A percentile compares a stretch with the other conserved stretches of the same genome.
Evolutionary conservation across 2,888 invertebrate genomes (phyloP).

Genomic region (Lucinisca nassula): DNA sequence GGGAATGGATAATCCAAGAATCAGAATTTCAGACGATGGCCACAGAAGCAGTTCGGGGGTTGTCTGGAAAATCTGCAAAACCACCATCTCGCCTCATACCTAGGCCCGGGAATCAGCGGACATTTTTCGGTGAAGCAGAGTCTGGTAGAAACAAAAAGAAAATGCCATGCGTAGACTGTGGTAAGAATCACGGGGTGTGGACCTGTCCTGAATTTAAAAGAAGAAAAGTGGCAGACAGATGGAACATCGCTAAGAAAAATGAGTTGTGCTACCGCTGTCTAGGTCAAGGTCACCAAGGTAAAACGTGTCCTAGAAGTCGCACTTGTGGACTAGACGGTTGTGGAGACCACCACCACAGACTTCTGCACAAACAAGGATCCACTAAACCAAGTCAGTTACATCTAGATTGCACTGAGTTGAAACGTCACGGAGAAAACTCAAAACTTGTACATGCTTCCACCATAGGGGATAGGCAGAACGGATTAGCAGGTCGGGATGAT

Average conservation of each 20-base stretch:
- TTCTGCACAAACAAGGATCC: slow-evolving; percentile 8
- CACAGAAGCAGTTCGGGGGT: slow-evolving; percentile 27
- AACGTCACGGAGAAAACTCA: background rate
- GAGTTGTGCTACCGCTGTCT: slow-evolving; percentile 44
- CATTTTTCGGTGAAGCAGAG: background rate
- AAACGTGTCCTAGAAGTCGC: slow-evolving; percentile 5
- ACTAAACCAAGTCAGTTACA: background rate
- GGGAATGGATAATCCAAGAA: slow-evolving; percentile 21
- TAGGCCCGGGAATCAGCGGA: background rate
- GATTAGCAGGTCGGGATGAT: background rate
- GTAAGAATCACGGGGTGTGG: slow-evolving; percentile 15
- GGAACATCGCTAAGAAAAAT: slow-evolving; percentile 33
- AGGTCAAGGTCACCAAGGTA: slow-evolving; percentile 23
- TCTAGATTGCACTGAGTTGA: background rate
- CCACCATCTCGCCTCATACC: background rate
- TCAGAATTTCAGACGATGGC: slow-evolving; percentile 26
- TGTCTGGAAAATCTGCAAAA: background rate
- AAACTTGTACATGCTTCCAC: too few relatives aligned
- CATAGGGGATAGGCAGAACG: too few relatives aligned
- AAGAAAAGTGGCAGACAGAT: slow-evolving; percentile 15
- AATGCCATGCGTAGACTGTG: slow-evolving; percentile 26
- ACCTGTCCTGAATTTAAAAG: slow-evolving; percentile 8
- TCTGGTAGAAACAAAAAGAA: background rate
- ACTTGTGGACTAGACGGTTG: slow-evolving; percentile 29
- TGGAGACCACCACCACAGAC: too few relatives aligned